phyloP scores from a whole-genome alignment of 2,797 vertebrate species.

The Onychomys leucogaster region DNA sequence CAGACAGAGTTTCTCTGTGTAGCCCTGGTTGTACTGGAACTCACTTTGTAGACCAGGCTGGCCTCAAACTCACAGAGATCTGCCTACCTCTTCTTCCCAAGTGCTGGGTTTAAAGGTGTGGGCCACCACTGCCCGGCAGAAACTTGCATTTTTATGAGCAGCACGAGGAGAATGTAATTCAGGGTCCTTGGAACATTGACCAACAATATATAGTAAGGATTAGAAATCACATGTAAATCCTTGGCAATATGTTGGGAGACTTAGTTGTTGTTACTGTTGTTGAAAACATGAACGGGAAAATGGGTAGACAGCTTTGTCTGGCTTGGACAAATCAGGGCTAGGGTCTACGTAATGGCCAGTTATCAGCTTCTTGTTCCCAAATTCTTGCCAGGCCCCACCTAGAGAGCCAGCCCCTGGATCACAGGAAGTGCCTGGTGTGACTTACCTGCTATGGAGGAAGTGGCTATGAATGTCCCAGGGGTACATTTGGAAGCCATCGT shows the following conservation, averaged over 20 bases:
- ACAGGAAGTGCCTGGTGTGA: conserved; percentile 53
- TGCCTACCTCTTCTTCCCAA: background rate
- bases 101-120: background rate
- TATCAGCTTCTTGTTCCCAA: conserved; percentile 18
- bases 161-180: background rate
- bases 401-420: conserved; percentile 37
- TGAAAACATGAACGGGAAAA: background rate
- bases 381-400: conserved; percentile 25
- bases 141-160: conserved; percentile 19
- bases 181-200: background rate
- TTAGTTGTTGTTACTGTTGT: background rate
- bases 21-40: background rate
- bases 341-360: background rate
- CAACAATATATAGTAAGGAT: background rate
- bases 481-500: conserved; percentile 92
- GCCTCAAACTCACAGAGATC: background rate
- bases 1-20: background rate
- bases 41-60: background rate
- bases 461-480: conserved; percentile 86
- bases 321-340: background rate
- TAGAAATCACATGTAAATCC: background rate
- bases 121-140: background rate
- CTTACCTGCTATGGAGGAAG: conserved; percentile 71
- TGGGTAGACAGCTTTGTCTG: background rate
- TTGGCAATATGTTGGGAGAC: background rate